Evolutionary conservation across 2,797 vertebrate species (phyloP), one percentile per base, ranked within the genome.

Genomic region (Salmo trutta): DNA sequence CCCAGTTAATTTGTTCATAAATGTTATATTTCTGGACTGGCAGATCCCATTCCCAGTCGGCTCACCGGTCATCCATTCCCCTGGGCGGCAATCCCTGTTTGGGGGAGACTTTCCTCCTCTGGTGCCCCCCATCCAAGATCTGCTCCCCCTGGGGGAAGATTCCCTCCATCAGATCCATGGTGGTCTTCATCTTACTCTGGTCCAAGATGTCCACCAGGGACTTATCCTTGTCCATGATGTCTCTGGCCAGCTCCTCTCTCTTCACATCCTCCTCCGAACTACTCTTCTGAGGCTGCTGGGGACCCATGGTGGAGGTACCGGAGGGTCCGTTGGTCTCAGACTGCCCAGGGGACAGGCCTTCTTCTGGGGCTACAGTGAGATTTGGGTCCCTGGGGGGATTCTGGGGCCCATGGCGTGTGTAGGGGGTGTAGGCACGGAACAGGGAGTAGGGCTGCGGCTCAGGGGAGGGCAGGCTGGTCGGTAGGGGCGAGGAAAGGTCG

Each of bases 101-200:
- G 17, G 92, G 92, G 41, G 94, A 87, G 47, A 94, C 83, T 83
- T 95, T 97, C 83, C 95, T 92, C 19, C 97, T 94, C 80, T 95
- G 96, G 70, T 96, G 95, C 14, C 93, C 92, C 81, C 94, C 95
- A 81, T 95, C 94, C 66, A 95, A 84, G 68, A 97, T 91, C 80
- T 95, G 93, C 77, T 96, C 94, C 19, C 96, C 96, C 84, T 95
- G 94, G 82, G 95, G 95, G 86, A 96, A 97, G 82, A 96, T 96
- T 2, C 95, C 96, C 82, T 96, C 94, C 96, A 97, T 97, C 78
- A 97, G 90, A 88, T 97, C 96, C 95, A 96, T 96, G 59, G 96
- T 94, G 83, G 96, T 97, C 91, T 90, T 95, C 89, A 96, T 94
- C 83, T 94, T 95, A 54, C 89, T 85, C 79, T 95, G 96, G 87